Percentiles rank a stretch among this genome's conserved stretches.
Evolutionary conservation across 2,888 invertebrate genomes (phyloP).

Genomic region (Spicauda simplicius): DNA sequence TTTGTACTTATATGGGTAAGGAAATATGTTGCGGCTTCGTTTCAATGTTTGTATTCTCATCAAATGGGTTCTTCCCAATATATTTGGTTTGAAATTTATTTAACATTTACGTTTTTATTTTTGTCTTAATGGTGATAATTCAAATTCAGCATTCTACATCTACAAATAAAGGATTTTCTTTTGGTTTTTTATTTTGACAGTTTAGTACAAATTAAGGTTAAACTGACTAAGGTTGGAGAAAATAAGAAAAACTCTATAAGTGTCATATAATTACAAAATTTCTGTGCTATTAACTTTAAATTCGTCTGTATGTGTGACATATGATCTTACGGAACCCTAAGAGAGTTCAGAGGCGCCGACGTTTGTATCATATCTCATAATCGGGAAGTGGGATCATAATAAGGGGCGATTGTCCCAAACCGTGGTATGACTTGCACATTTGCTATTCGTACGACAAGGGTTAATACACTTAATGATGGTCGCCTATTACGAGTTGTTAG

Average conservation of each 20-base stretch:
- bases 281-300: not conserved
- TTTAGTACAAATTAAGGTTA: too few species aligned
- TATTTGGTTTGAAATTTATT: too few species aligned
- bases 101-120: too few species aligned
- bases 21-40: not conserved
- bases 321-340: conserved; percentile 40
- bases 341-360: conserved; percentile 53
- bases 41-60: not conserved
- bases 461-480: conserved; percentile 81
- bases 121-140: too few species aligned
- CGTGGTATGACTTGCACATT: conserved; percentile 74
- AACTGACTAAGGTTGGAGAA: too few species aligned
- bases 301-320: not conserved
- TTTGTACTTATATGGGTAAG: not conserved
- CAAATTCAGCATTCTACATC: too few species aligned
- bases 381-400: conserved; percentile 54
- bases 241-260: too few species aligned
- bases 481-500: conserved; percentile 79
- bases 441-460: conserved; percentile 67
- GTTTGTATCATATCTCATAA: conserved; percentile 55
- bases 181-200: too few species aligned
- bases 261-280: not conserved
- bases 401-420: conserved; percentile 52
- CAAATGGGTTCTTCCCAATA: not conserved
- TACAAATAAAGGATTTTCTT: too few species aligned